Evolutionary conservation across 2,113 vertebrate species (phyloP).

Genomic region (Oriolus oriolus): DNA sequence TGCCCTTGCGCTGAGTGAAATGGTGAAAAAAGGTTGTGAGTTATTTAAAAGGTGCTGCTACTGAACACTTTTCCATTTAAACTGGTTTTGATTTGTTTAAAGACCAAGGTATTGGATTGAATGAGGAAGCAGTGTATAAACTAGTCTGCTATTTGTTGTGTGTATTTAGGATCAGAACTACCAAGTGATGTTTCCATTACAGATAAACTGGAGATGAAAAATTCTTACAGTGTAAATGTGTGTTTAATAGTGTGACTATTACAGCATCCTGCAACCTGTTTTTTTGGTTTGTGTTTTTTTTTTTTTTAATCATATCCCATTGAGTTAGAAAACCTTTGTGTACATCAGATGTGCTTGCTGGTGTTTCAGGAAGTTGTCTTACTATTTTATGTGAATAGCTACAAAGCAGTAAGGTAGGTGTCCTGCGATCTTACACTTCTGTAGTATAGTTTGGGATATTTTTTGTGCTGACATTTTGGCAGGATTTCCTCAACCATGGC

Average conservation of each 20-base stretch:
- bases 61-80: not conserved
- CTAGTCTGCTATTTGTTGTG: not conserved
- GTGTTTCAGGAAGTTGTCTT: not conserved
- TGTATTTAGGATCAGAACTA: not conserved
- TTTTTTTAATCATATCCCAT: not conserved
- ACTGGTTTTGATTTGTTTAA: not conserved
- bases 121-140: not conserved
- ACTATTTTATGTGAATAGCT: not conserved
- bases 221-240: not conserved
- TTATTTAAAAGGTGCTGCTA: not conserved
- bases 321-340: not conserved
- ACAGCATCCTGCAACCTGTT: not conserved
- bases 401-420: not conserved
- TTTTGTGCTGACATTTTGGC: not conserved
- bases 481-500: not conserved
- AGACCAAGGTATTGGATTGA: not conserved
- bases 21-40: not conserved
- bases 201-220: not conserved
- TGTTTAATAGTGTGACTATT: not conserved
- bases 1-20: not conserved
- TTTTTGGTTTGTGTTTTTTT: not conserved
- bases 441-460: not conserved
- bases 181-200: not conserved
- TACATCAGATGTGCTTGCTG: not conserved
- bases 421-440: not conserved